Evolutionary conservation across 2,888 invertebrate species (phyloP), one percentile per base, ranked within the genome.

Genomic region (Drosophila helvetica): DNA sequence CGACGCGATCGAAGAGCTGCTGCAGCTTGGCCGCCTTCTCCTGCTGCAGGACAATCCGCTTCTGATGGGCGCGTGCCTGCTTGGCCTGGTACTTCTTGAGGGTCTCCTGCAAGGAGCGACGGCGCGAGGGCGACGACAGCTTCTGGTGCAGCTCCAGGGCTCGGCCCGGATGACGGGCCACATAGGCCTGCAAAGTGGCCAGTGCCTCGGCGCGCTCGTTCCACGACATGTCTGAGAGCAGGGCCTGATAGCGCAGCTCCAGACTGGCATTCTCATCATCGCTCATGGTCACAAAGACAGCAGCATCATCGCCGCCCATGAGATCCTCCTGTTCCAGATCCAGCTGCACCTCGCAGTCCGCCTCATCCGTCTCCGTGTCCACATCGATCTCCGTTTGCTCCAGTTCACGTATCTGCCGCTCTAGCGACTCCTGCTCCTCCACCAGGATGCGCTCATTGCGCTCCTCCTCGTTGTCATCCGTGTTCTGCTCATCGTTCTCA

Each of bases 71-170:
- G 68, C 97, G 94, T 0, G 96, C 96, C 90, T 98, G 98, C 89
- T 98, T 98, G 0, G 96, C 96, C 91, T 98, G 97, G 80, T 98
- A 96, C 72, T 94, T 93, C 58, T 94, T 92, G 19, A 97, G 91
- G 0, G 97, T 97, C 89, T 96, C 96, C 27, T 96, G 95, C n/a
- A 96, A 89, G n/a, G 96, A 96, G 75, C 96, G 95, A 45, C 96
- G 94, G n/a, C 97, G 93, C 1, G 97, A 96, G 0, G 98, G 98
- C 52, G 97, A 97, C 0, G 98, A 98, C 0, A 99, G 93, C 90
- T 98, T 99, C 80, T 98, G 98, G 91, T 98, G 98, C 50, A 99
- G 93, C 80, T 98, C 97, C 68, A 97, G 94, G 0, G 98, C 98
- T 59, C 98, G 89, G 57, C 98, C 98, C 0, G 99, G 98, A 90